phyloP scores from a whole-genome alignment of 2,113 vertebrate species.

The Odocoileus hemionus region DNA sequence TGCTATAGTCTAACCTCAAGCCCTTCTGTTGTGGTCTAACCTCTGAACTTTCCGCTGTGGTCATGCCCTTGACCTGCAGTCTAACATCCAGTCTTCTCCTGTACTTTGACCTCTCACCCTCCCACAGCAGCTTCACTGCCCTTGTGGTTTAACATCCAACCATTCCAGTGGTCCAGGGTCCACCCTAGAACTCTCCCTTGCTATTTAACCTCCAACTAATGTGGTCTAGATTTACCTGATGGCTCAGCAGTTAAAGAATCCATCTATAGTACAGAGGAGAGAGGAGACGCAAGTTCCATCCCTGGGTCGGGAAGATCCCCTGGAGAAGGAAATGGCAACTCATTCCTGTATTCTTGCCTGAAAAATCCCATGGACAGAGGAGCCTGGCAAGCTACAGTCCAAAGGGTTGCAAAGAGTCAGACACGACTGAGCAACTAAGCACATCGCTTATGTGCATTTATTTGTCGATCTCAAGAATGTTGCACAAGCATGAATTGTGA shows the following conservation, averaged over 20 bases:
- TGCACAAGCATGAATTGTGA: not conserved
- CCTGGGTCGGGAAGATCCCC: not conserved
- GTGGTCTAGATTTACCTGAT: not conserved
- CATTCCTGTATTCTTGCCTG: not conserved
- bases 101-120: not conserved
- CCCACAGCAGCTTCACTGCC: not conserved
- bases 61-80: not conserved
- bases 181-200: not conserved
- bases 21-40: not conserved
- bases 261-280: not conserved
- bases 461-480: not conserved
- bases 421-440: not conserved
- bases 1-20: not conserved
- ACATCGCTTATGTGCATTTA: not conserved
- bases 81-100: not conserved
- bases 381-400: not conserved
- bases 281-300: accelerated
- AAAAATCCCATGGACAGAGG: not conserved
- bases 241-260: not conserved
- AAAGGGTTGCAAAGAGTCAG: not conserved
- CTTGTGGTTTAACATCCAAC: not conserved
- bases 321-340: not conserved
- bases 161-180: not conserved
- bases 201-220: not conserved
- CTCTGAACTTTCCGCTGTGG: not conserved